Base-by-base conservation (phyloP, 2,113 vertebrate species). In the Campylomormyrus tamandua region DNA sequence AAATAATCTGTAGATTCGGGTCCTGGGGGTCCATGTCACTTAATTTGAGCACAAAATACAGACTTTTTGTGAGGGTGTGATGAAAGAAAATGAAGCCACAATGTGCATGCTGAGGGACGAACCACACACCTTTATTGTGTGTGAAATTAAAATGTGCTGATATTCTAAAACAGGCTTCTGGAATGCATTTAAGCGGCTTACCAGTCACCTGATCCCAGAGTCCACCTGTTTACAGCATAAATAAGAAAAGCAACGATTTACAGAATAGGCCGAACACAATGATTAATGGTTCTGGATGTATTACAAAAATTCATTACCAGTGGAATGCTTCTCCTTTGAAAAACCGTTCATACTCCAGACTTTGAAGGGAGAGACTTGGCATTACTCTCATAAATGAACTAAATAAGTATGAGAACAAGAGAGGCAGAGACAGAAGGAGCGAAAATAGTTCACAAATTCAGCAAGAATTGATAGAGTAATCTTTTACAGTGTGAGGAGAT, bases 181-280 rank as follows among this genome's bases (percentile, higher is more conserved):
- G 93, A 95, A 94, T 93, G 88, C 87, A 87, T 56, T 92, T 94
- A 94, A 95, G 93, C 89, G 91, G 90, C 90, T 95, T 94, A 93
- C 19, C 9, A 70, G 92, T 90, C 88, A 95, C 90, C 91, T 93
- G 91, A 95, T 92, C 92, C 35, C 49, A 27, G 31, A 90, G 49
- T 84, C 90, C 90, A 92, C 27, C 90, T 92, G 90, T 92, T 91
- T 94, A 92, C 89, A 88, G 83, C 46, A 83, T 62, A 93, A 92
- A 91, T 89, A 92, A 35, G 88, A 90, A 74, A 19, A 90, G 50
- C 87, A 52, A 50, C 87, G 88, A 91, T 90, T 91, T 83, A 88
- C 50, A 62, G 48, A 27, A 85, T 90, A 52, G 83, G 31, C 58
- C 52, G 87, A 90, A 91, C 45, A 8, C 53, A 24, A 27, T 70